These are phyloP conservation scores for Macrophya annulata DNA, from an alignment of 2,888 invertebrate species.

Conservation along the genomic window DNA sequence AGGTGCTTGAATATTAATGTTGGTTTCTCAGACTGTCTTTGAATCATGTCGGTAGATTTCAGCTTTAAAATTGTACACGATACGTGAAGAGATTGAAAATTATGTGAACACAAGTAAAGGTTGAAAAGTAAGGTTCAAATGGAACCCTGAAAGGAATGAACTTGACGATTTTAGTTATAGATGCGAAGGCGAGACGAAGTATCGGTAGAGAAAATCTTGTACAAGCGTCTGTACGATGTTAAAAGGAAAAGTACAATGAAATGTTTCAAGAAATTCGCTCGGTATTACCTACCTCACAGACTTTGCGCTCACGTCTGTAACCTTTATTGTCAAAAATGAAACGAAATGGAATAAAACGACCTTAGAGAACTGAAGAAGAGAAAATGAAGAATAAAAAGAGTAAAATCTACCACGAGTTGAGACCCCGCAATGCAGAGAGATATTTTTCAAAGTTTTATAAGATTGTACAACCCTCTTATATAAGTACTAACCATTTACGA, in stretches of 20 bases:
- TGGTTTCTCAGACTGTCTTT: constrained; percentile 20
- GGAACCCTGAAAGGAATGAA: not conserved
- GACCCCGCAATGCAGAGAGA: not conserved
- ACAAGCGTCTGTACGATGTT: not conserved
- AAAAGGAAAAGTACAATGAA: constrained; percentile 35
- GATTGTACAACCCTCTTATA: not conserved
- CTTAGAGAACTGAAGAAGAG: not conserved
- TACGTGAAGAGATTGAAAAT: not conserved
- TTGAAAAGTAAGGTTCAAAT: not conserved
- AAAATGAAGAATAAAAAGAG: not conserved
- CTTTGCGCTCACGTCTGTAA: too few relatives aligned
- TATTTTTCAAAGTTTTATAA: not conserved
- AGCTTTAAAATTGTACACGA: not conserved
- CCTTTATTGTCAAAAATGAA: not conserved
- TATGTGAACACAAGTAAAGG: not conserved
- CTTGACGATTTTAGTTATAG: not conserved
- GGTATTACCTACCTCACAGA: not conserved
- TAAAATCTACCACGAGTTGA: not conserved
- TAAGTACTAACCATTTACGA: not conserved
- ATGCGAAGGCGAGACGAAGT: not conserved
- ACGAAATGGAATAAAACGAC: not conserved
- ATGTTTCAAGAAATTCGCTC: not conserved
- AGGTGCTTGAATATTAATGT: constrained; percentile 18
- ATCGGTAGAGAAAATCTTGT: not conserved
- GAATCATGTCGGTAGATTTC: not conserved